Evolutionary conservation across 2,797 vertebrate species (phyloP).

Genomic region (Takifugu ocellatus): DNA sequence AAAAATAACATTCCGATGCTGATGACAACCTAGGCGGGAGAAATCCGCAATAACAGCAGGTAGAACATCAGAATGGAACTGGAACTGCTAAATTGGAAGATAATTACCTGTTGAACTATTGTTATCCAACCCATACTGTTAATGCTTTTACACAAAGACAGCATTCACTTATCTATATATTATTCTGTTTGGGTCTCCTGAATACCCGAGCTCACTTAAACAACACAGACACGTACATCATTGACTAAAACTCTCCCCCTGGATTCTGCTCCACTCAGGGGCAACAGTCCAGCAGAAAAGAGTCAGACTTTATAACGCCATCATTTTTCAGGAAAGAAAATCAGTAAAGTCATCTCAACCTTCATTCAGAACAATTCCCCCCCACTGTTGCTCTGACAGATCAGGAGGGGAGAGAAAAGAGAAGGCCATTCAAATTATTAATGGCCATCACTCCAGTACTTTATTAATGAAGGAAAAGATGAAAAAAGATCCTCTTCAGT

Average conservation of each 20-base stretch:
- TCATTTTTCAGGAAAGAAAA: slow-evolving; percentile 36
- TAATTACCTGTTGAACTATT: too few relatives aligned
- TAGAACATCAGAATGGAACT: too few relatives aligned
- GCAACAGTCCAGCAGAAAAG: slow-evolving; percentile 31
- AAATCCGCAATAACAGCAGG: too few relatives aligned
- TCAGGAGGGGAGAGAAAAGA: slow-evolving; percentile 28
- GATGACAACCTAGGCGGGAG: background rate
- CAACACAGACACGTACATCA: slow-evolving; percentile 7
- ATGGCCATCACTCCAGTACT: slow-evolving; percentile 55
- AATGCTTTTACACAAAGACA: too few relatives aligned
- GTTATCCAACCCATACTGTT: too few relatives aligned
- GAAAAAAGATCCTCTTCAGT: slow-evolving; percentile 18
- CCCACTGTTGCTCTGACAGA: slow-evolving; percentile 40
- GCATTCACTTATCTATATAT: too few relatives aligned
- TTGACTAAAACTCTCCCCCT: slow-evolving; percentile 24
- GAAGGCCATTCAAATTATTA: slow-evolving; percentile 32
- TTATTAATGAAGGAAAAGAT: slow-evolving; percentile 38
- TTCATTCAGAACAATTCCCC: slow-evolving; percentile 44
- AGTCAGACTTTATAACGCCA: slow-evolving; percentile 37
- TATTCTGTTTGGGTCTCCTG: too few relatives aligned
- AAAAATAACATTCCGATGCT: background rate
- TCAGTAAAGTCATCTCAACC: slow-evolving; percentile 40
- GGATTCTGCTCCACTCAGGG: slow-evolving; percentile 29
- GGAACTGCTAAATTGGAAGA: too few relatives aligned
- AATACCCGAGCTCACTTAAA: too few relatives aligned